Evolutionary conservation across 2,888 invertebrate species (phyloP).

Genomic region (Pecten maximus): DNA sequence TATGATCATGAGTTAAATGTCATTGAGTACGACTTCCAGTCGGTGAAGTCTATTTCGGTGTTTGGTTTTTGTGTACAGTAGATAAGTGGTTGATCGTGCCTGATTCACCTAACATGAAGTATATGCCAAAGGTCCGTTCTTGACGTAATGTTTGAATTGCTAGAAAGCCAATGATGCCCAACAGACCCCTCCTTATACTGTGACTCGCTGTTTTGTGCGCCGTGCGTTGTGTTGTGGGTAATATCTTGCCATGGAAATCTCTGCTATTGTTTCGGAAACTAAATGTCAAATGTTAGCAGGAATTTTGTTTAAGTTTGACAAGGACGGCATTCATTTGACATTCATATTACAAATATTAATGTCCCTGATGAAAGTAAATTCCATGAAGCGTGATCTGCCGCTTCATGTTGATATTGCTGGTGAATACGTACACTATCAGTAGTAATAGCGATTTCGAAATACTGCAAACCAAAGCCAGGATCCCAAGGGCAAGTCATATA

Average conservation of each 20-base stretch:
- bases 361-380: neutral
- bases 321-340: neutral
- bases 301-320: neutral
- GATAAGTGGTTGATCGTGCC: neutral
- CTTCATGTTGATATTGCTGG: neutral
- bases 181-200: neutral
- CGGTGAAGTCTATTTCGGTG: neutral
- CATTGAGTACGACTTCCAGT: neutral
- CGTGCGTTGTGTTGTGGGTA: neutral
- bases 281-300: neutral
- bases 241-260: neutral
- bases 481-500: neutral
- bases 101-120: neutral
- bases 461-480: neutral
- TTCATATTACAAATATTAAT: neutral
- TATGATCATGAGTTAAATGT: neutral
- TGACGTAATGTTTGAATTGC: neutral
- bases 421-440: neutral
- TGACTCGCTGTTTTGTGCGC: neutral
- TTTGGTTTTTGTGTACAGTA: neutral
- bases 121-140: neutral
- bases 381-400: neutral
- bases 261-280: neutral
- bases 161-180: neutral
- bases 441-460: slow-evolving; percentile 20